Percentiles rank a stretch among this genome's conserved stretches.
These are phyloP conservation scores for Aelia acuminata DNA, from an alignment of 2,888 invertebrate species.

Conservation along the genomic window DNA sequence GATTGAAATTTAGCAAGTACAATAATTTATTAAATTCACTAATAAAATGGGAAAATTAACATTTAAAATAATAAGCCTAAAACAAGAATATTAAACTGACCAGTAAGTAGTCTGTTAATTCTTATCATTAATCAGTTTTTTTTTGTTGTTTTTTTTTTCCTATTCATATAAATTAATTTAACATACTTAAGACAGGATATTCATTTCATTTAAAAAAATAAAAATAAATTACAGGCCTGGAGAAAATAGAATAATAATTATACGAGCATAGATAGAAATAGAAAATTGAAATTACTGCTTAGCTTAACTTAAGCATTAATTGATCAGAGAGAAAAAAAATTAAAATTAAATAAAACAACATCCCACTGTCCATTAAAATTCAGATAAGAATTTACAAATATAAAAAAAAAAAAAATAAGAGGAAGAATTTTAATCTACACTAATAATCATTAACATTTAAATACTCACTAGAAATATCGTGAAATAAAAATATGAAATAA, in stretches of 20 bases:
- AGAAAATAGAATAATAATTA: background rate
- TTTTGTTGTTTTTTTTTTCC: background rate
- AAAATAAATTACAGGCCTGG: background rate
- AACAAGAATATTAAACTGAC: background rate
- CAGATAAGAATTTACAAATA: background rate
- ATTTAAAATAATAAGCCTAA: background rate
- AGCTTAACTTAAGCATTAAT: background rate
- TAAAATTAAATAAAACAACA: background rate
- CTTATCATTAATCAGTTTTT: no score
- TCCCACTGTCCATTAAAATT: slow-evolving; percentile 31
- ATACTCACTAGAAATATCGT: background rate
- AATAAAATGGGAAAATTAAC: background rate
- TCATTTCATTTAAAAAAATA: background rate
- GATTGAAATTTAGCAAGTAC: background rate
- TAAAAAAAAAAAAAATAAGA: background rate
- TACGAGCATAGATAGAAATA: background rate
- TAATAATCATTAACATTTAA: background rate
- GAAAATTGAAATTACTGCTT: background rate
- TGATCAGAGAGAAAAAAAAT: background rate
- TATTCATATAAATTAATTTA: background rate
- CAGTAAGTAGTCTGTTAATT: no score
- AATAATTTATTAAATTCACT: background rate
- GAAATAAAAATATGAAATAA: background rate
- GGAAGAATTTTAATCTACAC: background rate
- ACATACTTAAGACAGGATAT: background rate